Percentiles rank a stretch among this genome's conserved stretches.
phyloP scores from a whole-genome alignment of 2,888 invertebrate species.

The Drosophila tanythrix region DNA sequence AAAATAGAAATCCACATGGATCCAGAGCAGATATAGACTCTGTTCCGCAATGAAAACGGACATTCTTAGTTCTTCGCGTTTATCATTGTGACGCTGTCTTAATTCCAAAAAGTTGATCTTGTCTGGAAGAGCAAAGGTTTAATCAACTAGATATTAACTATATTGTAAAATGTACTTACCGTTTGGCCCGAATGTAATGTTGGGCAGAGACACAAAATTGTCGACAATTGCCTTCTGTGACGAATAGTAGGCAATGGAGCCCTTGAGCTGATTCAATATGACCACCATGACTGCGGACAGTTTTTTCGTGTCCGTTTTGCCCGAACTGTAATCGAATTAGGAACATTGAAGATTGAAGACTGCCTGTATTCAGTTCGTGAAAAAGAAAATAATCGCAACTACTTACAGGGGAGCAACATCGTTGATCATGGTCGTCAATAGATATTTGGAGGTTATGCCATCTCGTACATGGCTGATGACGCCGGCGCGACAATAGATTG shows the following conservation, averaged over 20 bases:
- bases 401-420: slow-evolving; percentile 65
- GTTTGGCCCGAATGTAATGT: slow-evolving; percentile 56
- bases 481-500: slow-evolving; percentile 89
- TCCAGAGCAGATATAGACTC: slow-evolving; percentile 91
- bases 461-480: slow-evolving; percentile 87
- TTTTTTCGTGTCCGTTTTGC: slow-evolving; percentile 74
- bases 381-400: not conserved
- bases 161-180: slow-evolving; percentile 24
- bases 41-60: slow-evolving; percentile 89
- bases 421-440: slow-evolving; percentile 61
- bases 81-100: slow-evolving; percentile 86
- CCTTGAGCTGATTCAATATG: slow-evolving; percentile 86
- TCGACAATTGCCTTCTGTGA: slow-evolving; percentile 86
- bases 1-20: slow-evolving; percentile 90
- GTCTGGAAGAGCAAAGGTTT: slow-evolving; percentile 58
- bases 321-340: slow-evolving; percentile 41
- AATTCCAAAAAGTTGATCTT: slow-evolving; percentile 84
- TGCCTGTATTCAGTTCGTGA: not conserved
- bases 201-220: slow-evolving; percentile 81
- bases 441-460: slow-evolving; percentile 60
- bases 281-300: slow-evolving; percentile 86
- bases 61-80: slow-evolving; percentile 87
- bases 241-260: slow-evolving; percentile 86
- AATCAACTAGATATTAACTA: not conserved
- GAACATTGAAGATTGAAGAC: not conserved